phyloP scores from a whole-genome alignment of 2,113 vertebrate genomes.

The Galeopterus variegatus region DNA sequence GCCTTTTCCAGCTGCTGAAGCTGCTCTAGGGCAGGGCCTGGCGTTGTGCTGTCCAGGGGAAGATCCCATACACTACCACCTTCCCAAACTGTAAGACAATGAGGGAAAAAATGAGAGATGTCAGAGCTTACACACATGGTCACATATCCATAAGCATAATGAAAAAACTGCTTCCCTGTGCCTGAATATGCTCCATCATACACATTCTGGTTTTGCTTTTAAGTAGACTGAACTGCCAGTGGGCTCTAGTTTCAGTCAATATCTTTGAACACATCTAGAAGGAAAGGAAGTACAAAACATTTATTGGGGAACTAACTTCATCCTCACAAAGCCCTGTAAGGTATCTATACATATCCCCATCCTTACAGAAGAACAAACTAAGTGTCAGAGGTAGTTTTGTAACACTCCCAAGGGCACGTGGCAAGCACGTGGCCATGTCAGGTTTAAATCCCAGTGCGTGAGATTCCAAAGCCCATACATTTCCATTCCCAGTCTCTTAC shows the following conservation, averaged over 20 bases:
- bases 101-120: neutral
- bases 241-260: neutral
- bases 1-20: conserved; percentile 98
- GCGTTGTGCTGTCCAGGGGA: conserved; percentile 94
- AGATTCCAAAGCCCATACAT: neutral
- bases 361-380: conserved; percentile 32
- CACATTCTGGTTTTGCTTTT: neutral
- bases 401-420: neutral
- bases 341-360: neutral
- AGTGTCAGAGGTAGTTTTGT: neutral
- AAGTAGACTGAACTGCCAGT: neutral
- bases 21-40: conserved; percentile 96
- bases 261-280: neutral
- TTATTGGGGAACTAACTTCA: neutral
- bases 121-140: neutral
- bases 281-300: neutral
- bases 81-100: conserved; percentile 94
- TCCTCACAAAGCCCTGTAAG: neutral
- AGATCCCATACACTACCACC: conserved; percentile 99
- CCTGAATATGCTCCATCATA: neutral
- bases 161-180: neutral
- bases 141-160: neutral
- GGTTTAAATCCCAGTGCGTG: neutral
- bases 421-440: neutral
- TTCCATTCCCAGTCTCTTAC: neutral